Conservation (phyloP, 2,113 vertebrate species). For the Pithys albifrons region DNA sequence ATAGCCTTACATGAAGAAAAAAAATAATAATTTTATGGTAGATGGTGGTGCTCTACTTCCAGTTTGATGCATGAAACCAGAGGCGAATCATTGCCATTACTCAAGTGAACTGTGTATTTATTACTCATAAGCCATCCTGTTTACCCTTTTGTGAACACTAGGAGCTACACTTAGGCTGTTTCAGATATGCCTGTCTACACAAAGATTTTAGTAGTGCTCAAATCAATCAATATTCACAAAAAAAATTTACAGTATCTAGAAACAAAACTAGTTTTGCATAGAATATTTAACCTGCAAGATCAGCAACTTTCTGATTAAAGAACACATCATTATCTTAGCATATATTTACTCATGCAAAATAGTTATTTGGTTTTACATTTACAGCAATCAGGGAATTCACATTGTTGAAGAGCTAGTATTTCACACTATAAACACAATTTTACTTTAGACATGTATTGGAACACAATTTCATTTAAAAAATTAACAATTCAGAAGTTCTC, state of each 20-base stretch:
- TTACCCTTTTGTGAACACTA: background rate
- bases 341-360: background rate
- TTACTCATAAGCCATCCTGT: background rate
- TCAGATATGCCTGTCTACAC: background rate
- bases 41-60: background rate
- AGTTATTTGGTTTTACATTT: background rate
- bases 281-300: background rate
- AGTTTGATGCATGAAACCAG: background rate
- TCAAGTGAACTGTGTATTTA: background rate
- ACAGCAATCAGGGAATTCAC: background rate
- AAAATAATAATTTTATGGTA: background rate
- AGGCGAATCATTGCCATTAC: background rate
- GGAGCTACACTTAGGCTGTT: background rate
- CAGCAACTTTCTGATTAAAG: background rate
- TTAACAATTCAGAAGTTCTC: slow-evolving; percentile 73
- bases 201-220: background rate
- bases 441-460: slow-evolving; percentile 13
- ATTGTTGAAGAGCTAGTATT: background rate
- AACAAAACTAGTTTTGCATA: background rate
- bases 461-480: slow-evolving; percentile 27
- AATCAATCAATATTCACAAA: background rate
- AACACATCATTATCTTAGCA: background rate
- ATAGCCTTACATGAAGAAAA: background rate
- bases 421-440: background rate
- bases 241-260: background rate